Conservation (phyloP, 2,113 vertebrate species). For the Falco punctatus region DNA sequence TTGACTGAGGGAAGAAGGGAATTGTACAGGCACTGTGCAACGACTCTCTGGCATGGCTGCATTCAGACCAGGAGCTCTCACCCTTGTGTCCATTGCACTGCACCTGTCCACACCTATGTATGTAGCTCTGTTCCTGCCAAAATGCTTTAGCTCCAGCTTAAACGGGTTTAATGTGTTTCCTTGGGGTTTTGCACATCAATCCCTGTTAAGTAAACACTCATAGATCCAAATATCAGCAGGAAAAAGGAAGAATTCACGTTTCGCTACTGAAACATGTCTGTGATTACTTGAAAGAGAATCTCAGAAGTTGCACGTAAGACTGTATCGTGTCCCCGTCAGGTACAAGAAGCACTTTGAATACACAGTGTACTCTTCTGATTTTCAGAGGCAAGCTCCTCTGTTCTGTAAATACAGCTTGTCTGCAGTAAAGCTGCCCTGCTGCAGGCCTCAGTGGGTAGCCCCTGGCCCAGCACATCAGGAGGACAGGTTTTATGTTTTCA, state of each 20-base stretch:
- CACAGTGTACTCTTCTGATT: neutral
- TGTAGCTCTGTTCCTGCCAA: neutral
- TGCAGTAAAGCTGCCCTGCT: neutral
- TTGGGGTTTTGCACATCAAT: neutral
- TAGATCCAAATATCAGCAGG: neutral
- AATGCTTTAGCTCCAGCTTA: neutral
- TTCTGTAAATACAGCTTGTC: neutral
- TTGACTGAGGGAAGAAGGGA: neutral
- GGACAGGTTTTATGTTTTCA: neutral
- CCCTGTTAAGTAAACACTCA: neutral
- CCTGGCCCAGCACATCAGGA: neutral
- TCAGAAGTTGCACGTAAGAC: neutral
- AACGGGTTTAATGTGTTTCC: neutral
- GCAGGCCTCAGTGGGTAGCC: neutral
- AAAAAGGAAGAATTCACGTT: neutral
- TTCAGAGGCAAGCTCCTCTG: neutral
- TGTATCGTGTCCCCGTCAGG: fast-evolving
- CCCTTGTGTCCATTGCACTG: neutral
- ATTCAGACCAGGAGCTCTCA: neutral
- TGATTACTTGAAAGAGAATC: neutral
- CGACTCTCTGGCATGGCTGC: fast-evolving
- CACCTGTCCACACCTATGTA: too few species aligned
- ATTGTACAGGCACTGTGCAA: neutral
- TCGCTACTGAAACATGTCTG: neutral
- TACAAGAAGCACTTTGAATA: neutral